Conservation (phyloP, 2,888 invertebrate species). For the Nebria salina region DNA sequence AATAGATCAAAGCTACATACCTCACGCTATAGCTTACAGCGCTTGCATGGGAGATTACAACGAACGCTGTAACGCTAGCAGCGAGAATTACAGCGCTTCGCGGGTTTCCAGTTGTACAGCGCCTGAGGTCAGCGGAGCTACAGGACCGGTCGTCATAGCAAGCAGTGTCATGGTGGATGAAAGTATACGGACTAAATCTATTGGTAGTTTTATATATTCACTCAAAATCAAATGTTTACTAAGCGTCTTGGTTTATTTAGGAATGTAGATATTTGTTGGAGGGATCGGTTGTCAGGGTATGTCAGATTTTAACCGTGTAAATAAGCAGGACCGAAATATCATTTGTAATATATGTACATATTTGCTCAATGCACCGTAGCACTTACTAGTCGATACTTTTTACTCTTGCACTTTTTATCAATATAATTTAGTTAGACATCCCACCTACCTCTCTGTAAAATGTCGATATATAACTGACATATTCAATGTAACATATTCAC, state of each 20-base stretch:
- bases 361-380: neutral
- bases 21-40: slow-evolving; percentile 84
- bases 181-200: slow-evolving; percentile 59
- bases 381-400: neutral
- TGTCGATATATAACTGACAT: neutral
- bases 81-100: slow-evolving; percentile 65
- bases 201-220: slow-evolving; percentile 3
- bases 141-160: slow-evolving; percentile 69
- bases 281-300: slow-evolving; percentile 16
- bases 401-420: neutral
- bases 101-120: slow-evolving; percentile 66
- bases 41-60: slow-evolving; percentile 78
- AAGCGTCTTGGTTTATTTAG: slow-evolving; percentile 2
- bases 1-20: slow-evolving; percentile 86
- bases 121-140: slow-evolving; percentile 64
- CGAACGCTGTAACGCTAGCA: slow-evolving; percentile 69
- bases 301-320: neutral
- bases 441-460: neutral
- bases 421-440: neutral
- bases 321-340: neutral
- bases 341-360: neutral
- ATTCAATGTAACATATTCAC: neutral
- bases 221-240: neutral
- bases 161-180: slow-evolving; percentile 76
- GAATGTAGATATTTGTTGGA: neutral